Evolutionary conservation across 2,797 vertebrate genomes (phyloP), one percentile per base, ranked within the genome.

Genomic region (Vultur gryphus): DNA sequence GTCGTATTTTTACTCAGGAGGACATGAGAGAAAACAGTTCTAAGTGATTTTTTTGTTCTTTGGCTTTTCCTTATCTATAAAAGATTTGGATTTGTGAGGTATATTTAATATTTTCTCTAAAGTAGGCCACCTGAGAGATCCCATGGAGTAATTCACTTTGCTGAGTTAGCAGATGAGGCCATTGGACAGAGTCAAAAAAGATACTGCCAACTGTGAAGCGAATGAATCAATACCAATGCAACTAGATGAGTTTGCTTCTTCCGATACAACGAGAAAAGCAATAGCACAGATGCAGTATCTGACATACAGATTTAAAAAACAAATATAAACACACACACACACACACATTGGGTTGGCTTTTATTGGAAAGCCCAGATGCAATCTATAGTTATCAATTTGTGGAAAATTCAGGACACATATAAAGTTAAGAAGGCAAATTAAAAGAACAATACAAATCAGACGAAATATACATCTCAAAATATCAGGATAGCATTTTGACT

Each of bases 381-480:
- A 97, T 98, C 98, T 98, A 98, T 98, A 98, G 97, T 98, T 97
- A 98, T 96, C 98, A 98, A 98, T 97, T 98, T 97, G 98, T 98
- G 98, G 97, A 98, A 98, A 98, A 98, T 98, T 98, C 97, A 98
- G 98, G 97, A 98, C 98, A 98, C 98, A 98, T 98, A 98, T 95
- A 98, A 98, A 98, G 98, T 98, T 98, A 97, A 97, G 98, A 98
- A 98, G 97, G 98, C 97, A 98, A 98, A 98, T 98, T 94, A 98
- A 98, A 98, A 98, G 97, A 98, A 98, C 98, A 98, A 97, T 98
- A 98, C 98, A 98, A 98, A 98, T 98, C 97, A 97, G 98, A 98
- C 96, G 98, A 98, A 98, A 98, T 98, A 98, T 98, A 98, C 98
- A 98, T 98, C 98, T 98, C 97, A 98, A 98, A 98, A 98, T 98